Conservation (phyloP, 2,113 vertebrate genomes). For the Hemiscyllium ocellatum region DNA sequence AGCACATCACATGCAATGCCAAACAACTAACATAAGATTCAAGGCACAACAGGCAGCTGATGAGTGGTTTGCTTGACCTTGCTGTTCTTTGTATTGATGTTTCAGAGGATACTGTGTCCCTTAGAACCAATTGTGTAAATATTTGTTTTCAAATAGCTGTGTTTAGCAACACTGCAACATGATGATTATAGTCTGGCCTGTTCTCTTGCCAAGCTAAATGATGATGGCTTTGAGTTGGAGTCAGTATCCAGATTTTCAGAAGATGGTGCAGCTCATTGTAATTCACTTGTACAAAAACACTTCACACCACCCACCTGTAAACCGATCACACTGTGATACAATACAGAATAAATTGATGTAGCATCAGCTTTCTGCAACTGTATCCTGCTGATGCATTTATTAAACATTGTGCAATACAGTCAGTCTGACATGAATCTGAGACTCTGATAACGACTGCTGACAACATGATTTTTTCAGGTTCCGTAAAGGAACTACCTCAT, state of each 20-base stretch:
- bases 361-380: neutral
- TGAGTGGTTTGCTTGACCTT: conserved; percentile 20
- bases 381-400: neutral
- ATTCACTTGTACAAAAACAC: neutral
- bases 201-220: neutral
- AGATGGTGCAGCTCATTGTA: neutral
- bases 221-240: neutral
- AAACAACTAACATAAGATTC: neutral
- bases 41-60: neutral
- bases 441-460: neutral
- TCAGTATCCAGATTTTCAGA: neutral
- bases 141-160: neutral
- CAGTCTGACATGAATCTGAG: neutral
- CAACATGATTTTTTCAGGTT: neutral
- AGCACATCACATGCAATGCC: neutral
- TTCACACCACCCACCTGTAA: neutral
- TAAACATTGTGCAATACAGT: neutral
- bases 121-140: neutral
- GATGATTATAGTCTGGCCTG: neutral
- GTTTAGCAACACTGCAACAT: neutral
- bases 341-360: conserved; percentile 1
- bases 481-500: neutral
- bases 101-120: neutral
- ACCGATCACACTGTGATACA: neutral
- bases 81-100: conserved; percentile 2